Evolutionary conservation across 1,140 invertebrate species (phyloP).

Genomic region (Xylocopa sonorina): DNA sequence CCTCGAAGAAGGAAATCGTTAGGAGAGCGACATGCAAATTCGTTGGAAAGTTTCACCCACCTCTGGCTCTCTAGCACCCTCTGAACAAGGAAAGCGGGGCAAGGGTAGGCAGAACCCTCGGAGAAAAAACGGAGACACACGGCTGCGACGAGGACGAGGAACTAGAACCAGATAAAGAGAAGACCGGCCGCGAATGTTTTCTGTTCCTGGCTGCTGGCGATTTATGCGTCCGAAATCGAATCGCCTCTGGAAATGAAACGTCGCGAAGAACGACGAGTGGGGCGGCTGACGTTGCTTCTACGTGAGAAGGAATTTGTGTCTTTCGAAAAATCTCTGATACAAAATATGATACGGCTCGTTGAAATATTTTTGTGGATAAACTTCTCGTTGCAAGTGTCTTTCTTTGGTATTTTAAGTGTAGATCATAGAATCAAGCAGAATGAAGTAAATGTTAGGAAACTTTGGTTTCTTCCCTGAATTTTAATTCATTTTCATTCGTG

Average conservation of each 20-base stretch:
- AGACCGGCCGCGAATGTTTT: constrained; percentile 57
- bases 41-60: constrained; percentile 67
- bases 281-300: constrained; percentile 2
- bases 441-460: background rate
- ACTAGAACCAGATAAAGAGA: constrained; percentile 48
- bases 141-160: background rate
- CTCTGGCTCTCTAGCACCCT: constrained; percentile 59
- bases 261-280: constrained; percentile 46
- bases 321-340: constrained; percentile 50
- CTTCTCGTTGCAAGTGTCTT: background rate
- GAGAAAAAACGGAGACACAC: constrained; percentile 47
- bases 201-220: constrained; percentile 66
- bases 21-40: constrained; percentile 73
- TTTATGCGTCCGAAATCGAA: constrained; percentile 67
- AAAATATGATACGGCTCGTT: too few species aligned
- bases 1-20: constrained; percentile 70
- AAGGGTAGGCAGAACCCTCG: constrained; percentile 50
- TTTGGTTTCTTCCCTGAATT: too few species aligned
- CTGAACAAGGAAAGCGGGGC: constrained; percentile 65
- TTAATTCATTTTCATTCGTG: too few species aligned
- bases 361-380: constrained; percentile 37
- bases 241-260: constrained; percentile 61
- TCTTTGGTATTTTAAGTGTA: constrained; percentile 4
- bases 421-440: constrained; percentile 24
- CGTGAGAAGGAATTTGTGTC: constrained; percentile 34